Conservation (phyloP, 2,888 invertebrate species). For the Nomada ruficornis region DNA sequence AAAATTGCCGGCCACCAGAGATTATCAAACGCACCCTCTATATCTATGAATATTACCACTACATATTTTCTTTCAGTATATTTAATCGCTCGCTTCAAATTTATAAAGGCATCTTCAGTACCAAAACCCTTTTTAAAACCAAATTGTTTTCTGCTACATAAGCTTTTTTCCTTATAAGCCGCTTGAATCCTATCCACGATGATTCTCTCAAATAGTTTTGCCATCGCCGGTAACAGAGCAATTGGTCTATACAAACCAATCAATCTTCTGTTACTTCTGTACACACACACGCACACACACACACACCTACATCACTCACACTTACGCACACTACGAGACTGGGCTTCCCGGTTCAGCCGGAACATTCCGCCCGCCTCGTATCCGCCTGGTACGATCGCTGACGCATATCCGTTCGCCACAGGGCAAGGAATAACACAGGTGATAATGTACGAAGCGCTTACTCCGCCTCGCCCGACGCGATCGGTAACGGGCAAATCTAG, state of each 20-base stretch:
- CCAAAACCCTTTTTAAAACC: too few species aligned
- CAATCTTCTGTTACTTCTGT: background rate
- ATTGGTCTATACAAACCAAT: conserved; percentile 32
- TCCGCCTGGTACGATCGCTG: too few species aligned
- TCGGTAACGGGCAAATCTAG: conserved; percentile 42
- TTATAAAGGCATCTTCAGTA: conserved; percentile 1
- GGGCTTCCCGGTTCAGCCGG: too few species aligned
- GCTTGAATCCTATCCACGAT: background rate
- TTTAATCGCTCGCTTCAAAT: background rate
- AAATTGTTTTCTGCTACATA: background rate
- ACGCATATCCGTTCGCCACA: too few species aligned
- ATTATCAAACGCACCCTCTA: conserved; percentile 29
- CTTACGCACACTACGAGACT: too few species aligned
- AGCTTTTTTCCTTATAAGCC: background rate
- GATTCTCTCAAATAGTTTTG: conserved; percentile 18
- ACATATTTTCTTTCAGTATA: background rate
- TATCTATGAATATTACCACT: conserved; percentile 3
- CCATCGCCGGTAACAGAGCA: conserved; percentile 1
- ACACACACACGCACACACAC: too few species aligned
- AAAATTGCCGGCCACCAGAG: background rate
- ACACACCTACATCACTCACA: too few species aligned
- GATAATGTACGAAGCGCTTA: too few species aligned
- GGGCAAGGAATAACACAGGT: too few species aligned
- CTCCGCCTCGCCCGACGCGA: too few species aligned
- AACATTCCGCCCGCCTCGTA: too few species aligned